Evolutionary conservation across 1,140 invertebrate genomes (phyloP).

Genomic region (Cherax destructor): DNA sequence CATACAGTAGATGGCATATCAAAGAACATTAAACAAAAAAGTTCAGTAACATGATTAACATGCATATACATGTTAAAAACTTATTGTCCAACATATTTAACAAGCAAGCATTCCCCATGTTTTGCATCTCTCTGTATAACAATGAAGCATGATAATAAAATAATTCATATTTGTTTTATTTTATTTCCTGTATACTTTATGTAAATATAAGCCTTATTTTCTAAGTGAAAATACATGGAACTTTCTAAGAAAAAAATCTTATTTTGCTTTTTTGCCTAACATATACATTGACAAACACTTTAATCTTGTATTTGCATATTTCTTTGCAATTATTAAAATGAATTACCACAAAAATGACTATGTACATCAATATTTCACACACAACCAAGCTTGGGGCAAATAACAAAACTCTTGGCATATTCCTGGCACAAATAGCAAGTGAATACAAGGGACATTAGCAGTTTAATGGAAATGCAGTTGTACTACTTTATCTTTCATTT

Average conservation of each 20-base stretch:
- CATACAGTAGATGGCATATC: too few relatives aligned
- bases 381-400: conserved; percentile 57
- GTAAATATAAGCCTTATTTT: conserved; percentile 56
- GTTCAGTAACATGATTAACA: too few relatives aligned
- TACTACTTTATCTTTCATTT: conserved; percentile 40
- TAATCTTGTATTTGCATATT: conserved; percentile 31
- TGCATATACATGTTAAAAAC: too few relatives aligned
- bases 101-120: too few relatives aligned
- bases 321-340: conserved; percentile 23
- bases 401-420: conserved; percentile 14
- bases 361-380: conserved; percentile 44
- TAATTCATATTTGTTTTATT: conserved; percentile 22
- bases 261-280: conserved; percentile 24
- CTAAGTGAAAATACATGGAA: conserved; percentile 64
- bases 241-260: conserved; percentile 31
- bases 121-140: too few relatives aligned
- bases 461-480: conserved; percentile 46
- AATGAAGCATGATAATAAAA: background rate
- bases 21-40: too few relatives aligned
- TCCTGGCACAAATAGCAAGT: conserved; percentile 32
- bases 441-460: conserved; percentile 41
- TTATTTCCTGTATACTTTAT: conserved; percentile 50
- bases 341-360: conserved; percentile 34
- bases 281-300: conserved; percentile 25
- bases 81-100: too few relatives aligned